These are phyloP conservation scores for Festucalex cinctus DNA, from an alignment of 2,113 vertebrate species.

Conservation along the genomic window DNA sequence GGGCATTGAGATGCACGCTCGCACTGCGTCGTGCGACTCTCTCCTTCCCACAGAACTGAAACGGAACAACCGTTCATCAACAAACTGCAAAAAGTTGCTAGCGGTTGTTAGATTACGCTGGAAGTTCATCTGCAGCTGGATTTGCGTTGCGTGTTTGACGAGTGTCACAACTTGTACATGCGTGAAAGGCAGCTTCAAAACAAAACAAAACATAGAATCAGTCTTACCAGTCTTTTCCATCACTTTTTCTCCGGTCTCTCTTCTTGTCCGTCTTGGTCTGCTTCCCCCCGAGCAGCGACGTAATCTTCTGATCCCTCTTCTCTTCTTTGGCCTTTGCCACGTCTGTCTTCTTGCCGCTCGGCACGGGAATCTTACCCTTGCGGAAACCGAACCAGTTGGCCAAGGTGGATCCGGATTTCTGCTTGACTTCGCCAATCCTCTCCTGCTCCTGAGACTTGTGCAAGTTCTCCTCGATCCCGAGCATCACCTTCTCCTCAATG, in stretches of 20 bases:
- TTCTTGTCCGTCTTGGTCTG: slow-evolving; percentile 82
- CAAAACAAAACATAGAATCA: not conserved
- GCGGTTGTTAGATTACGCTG: too few relatives aligned
- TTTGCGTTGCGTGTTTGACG: too few relatives aligned
- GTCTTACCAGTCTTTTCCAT: slow-evolving; percentile 76
- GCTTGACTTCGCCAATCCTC: slow-evolving; percentile 75
- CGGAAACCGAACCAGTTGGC: slow-evolving; percentile 93
- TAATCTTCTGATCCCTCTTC: slow-evolving; percentile 80
- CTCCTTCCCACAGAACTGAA: slow-evolving; percentile 80
- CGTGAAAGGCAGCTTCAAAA: not conserved
- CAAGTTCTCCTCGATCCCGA: slow-evolving; percentile 89
- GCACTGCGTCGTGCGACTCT: slow-evolving; percentile 80
- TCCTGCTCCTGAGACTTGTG: slow-evolving; percentile 84
- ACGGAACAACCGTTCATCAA: slow-evolving; percentile 77
- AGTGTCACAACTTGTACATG: not conserved
- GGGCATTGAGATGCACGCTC: slow-evolving; percentile 74
- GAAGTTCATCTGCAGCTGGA: too few relatives aligned
- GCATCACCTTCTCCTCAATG: slow-evolving; percentile 94
- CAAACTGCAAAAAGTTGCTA: not conserved
- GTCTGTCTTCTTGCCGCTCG: slow-evolving; percentile 79
- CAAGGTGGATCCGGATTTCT: slow-evolving; percentile 78
- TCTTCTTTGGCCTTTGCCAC: slow-evolving; percentile 79
- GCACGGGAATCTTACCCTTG: slow-evolving; percentile 85
- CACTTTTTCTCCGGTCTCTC: slow-evolving; percentile 82
- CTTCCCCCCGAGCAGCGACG: slow-evolving; percentile 79